Evolutionary conservation across 1,140 invertebrate genomes (phyloP), one percentile per base, ranked within the genome.

Genomic region (Anastatus disparis): DNA sequence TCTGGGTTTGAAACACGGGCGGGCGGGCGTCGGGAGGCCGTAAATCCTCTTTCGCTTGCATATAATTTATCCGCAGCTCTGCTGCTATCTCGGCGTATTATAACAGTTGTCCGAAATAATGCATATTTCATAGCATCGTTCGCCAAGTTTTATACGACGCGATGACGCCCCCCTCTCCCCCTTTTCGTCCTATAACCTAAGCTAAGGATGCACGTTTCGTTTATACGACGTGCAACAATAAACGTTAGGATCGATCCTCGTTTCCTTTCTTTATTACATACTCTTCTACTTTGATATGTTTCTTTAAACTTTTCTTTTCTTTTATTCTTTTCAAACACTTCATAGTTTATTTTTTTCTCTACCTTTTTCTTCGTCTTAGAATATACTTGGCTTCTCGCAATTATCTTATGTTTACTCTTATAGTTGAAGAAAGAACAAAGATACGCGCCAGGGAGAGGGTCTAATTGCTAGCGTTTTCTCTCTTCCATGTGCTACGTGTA

Each of bases 31-130:
- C n/a, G n/a, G 13, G 46, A 13, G 67, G 58, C 40, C 58, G 67
- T 70, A 70, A 70, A 70, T 70, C 38, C 46, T 70, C 67, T 44
- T 35, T 31, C 48, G 44, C 38, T 29, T 7, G 69, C 59, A 35
- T 40, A 63, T 64, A 56, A 64, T 56, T 48, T 64, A 56, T 64
- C 50, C 68, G 46, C 35, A 31, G n/a, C 29, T n/a, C n/a, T n/a
- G n/a, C 24, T 24, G 69, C 59, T 69, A 53, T 69, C 67, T 53
- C 56, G 52, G 52, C 40, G 69, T 44, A 58, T 71, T 71, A 70
- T 63, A 64, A 58, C 69, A 48, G 61, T 55, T 42, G 59, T 63
- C 68, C 68, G 68, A 63, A 70, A 71, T 62, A 71, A 71, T 71
- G 69, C 69, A 64, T 64, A 64, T 71, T 71, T 64, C 69, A 71